A percentile compares a stretch with the other conserved stretches of the same genome.
Evolutionary conservation across 35 echinoderm and acorn worm genomes (phyloP).

Genomic region (Apostichopus californicus): DNA sequence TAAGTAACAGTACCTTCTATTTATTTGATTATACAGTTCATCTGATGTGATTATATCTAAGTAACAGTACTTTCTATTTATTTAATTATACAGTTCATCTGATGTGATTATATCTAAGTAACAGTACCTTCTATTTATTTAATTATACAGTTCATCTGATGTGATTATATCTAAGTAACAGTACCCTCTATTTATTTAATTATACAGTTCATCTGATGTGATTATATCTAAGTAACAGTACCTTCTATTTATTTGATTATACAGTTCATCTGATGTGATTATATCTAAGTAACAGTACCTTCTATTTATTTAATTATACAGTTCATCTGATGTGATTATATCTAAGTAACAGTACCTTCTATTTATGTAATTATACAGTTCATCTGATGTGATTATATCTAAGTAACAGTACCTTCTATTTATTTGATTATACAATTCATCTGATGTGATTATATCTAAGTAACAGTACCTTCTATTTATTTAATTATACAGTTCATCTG

Average conservation of each 20-base stretch:
- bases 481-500: too few species aligned
- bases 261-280: not conserved
- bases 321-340: conserved; percentile 16
- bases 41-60: not conserved
- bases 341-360: too few species aligned
- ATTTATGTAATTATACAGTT: too few species aligned
- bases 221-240: too few species aligned
- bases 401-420: not conserved
- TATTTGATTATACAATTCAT: conserved; percentile 40
- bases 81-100: conserved; percentile 45
- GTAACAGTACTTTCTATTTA: not conserved
- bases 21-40: too few species aligned
- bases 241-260: too few species aligned
- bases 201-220: conserved; percentile 37
- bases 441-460: not conserved
- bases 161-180: too few species aligned
- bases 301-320: conserved; percentile 28
- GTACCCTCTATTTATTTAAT: not conserved
- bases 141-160: not conserved
- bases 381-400: not conserved
- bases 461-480: too few species aligned
- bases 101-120: too few species aligned
- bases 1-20: too few species aligned
- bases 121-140: too few species aligned
- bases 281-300: not conserved